These are phyloP conservation scores for Drosophila watanabei DNA, from an alignment of 1,140 invertebrate species.

Conservation along the genomic window DNA sequence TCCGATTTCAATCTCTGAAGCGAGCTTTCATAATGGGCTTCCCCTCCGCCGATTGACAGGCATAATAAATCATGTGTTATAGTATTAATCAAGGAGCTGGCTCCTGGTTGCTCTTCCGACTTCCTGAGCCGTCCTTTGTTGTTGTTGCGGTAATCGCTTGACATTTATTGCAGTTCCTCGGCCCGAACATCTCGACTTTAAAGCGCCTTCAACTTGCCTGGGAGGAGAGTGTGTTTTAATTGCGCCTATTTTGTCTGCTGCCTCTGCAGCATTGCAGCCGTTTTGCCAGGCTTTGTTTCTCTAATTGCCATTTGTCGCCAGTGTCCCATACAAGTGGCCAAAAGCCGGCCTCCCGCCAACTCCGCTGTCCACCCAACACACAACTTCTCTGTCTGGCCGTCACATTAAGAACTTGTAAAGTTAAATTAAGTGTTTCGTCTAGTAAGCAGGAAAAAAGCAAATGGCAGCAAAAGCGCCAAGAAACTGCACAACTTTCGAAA, in stretches of 20 bases:
- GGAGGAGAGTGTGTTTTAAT: slow-evolving; percentile 57
- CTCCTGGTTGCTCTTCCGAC: slow-evolving; percentile 46
- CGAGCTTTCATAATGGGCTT: slow-evolving; percentile 80
- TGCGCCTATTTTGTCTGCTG: slow-evolving; percentile 48
- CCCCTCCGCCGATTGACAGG: slow-evolving; percentile 72
- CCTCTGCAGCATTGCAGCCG: slow-evolving; percentile 12
- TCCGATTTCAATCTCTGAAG: slow-evolving; percentile 69
- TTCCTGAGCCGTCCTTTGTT: slow-evolving; percentile 45
- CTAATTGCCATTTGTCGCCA: slow-evolving; percentile 76
- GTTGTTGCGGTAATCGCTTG: slow-evolving; percentile 73
- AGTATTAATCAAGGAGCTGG: slow-evolving; percentile 76
- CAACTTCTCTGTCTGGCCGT: slow-evolving; percentile 67
- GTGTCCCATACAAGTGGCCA: slow-evolving; percentile 33
- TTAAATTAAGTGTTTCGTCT: slow-evolving; percentile 82
- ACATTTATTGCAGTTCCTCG: slow-evolving; percentile 75
- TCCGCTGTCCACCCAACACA: background rate
- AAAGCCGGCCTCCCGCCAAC: background rate
- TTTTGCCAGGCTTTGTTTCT: slow-evolving; percentile 67
- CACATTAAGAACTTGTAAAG: slow-evolving; percentile 83
- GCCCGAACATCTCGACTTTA: slow-evolving; percentile 38
- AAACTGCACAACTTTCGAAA: slow-evolving; percentile 56
- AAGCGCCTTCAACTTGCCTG: slow-evolving; percentile 47
- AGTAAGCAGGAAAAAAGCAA: slow-evolving; percentile 71
- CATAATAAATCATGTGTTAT: slow-evolving; percentile 84
- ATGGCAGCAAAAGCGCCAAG: slow-evolving; percentile 56